A percentile compares a stretch with the other conserved stretches of the same genome.
phyloP scores from a whole-genome alignment of 2,797 vertebrate genomes.

The Odontamblyopus lacepedii region DNA sequence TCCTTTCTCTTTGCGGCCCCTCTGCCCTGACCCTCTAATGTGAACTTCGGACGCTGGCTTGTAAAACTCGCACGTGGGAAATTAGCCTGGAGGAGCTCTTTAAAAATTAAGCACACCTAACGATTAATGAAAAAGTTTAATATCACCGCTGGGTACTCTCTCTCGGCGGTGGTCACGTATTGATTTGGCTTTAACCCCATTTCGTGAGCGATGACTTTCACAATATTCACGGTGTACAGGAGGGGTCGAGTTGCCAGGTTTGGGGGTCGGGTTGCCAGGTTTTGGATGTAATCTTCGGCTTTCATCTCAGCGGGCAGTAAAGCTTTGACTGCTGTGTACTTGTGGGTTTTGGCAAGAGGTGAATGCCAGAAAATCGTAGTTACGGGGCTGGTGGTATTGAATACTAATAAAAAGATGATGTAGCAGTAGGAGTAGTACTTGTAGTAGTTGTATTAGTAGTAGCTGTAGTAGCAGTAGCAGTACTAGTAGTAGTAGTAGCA shows the following conservation, averaged over 20 bases:
- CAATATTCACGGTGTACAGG: conserved; percentile 2
- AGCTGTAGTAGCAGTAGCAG: not conserved
- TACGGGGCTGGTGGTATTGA: not conserved
- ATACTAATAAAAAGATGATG: not conserved
- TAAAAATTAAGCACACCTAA: conserved; percentile 29
- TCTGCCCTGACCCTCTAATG: conserved; percentile 1
- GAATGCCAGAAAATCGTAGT: not conserved
- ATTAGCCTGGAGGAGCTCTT: conserved; percentile 23
- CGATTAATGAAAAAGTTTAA: conserved; percentile 38
- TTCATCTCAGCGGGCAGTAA: conserved; percentile 1
- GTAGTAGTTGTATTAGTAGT: not conserved
- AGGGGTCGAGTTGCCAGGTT: conserved; percentile 13
- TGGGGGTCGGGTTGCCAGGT: conserved; percentile 13
- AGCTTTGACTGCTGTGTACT: conserved; percentile 20
- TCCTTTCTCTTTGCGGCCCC: not conserved
- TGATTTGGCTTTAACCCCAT: conserved; percentile 23
- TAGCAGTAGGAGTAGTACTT: not conserved
- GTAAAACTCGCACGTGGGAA: conserved; percentile 20
- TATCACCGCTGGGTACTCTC: conserved; percentile 12
- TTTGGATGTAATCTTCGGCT: not conserved
- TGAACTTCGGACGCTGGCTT: conserved; percentile 1
- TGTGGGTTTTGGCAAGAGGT: not conserved
- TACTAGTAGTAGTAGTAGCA: not conserved
- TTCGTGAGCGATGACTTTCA: conserved; percentile 18
- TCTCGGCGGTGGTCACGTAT: conserved; percentile 2